phyloP scores from a whole-genome alignment of 1,140 invertebrate genomes.

The Rhopalosiphum maidis region DNA sequence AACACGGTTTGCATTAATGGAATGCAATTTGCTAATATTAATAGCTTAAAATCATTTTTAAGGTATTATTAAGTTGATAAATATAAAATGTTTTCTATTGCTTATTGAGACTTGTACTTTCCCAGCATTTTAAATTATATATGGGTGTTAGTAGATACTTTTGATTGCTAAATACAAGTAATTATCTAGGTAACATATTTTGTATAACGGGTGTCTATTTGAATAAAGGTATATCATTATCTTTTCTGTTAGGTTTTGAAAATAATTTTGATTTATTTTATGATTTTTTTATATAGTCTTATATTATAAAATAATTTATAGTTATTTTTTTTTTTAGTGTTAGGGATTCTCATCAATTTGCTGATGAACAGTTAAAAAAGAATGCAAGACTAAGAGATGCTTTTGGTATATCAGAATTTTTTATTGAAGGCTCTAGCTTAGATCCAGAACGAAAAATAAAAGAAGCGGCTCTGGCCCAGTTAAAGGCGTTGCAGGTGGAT shows the following conservation, averaged over 20 bases:
- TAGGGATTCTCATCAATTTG: slow-evolving; percentile 93
- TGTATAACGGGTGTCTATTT: neutral
- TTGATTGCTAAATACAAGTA: neutral
- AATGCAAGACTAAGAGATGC: slow-evolving; percentile 91
- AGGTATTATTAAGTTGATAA: neutral
- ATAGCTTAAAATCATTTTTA: slow-evolving; percentile 47
- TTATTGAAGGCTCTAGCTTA: slow-evolving; percentile 92
- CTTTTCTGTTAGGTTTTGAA: neutral
- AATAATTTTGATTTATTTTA: neutral
- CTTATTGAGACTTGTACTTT: neutral
- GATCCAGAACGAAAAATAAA: slow-evolving; percentile 84
- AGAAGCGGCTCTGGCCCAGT: slow-evolving; percentile 68
- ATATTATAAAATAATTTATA: neutral
- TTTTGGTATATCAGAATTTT: slow-evolving; percentile 92
- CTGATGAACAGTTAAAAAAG: slow-evolving; percentile 95
- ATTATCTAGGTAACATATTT: neutral
- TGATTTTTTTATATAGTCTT: neutral
- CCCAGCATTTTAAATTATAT: neutral
- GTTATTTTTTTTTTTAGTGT: slow-evolving; percentile 72
- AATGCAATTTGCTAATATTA: slow-evolving; percentile 40
- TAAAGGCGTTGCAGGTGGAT: slow-evolving; percentile 67
- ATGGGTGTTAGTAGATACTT: neutral
- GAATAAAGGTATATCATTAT: neutral
- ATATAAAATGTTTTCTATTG: neutral
- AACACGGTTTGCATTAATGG: slow-evolving; percentile 42